phyloP scores from a whole-genome alignment of 2,797 vertebrate species.

The Crax fasciolata region DNA sequence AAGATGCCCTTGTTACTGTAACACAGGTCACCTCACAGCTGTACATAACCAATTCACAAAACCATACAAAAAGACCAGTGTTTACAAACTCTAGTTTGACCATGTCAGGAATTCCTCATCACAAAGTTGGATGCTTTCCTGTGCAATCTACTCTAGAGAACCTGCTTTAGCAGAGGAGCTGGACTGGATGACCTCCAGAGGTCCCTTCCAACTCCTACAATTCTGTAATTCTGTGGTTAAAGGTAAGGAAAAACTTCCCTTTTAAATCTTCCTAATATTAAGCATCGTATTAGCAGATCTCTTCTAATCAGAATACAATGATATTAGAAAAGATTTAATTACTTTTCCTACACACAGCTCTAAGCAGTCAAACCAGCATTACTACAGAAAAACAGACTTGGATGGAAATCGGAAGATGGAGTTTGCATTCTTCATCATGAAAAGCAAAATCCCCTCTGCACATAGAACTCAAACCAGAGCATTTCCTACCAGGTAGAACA shows the following conservation, averaged over 20 bases:
- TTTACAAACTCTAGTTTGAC: not conserved
- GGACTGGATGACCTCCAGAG: too few species aligned
- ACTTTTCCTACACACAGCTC: not conserved
- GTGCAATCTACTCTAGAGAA: too few species aligned
- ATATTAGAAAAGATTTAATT: not conserved
- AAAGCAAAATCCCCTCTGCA: not conserved
- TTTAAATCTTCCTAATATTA: not conserved
- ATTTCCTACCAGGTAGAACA: not conserved
- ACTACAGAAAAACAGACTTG: not conserved
- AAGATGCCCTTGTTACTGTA: not conserved
- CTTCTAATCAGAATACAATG: not conserved
- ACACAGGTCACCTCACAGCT: not conserved
- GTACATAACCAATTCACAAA: not conserved
- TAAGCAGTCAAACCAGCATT: not conserved
- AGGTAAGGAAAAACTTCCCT: not conserved
- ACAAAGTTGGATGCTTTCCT: not conserved
- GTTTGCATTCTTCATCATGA: not conserved
- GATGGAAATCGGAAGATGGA: not conserved
- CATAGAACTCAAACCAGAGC: not conserved
- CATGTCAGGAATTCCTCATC: not conserved
- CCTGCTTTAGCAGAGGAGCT: too few species aligned
- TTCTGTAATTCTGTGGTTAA: not conserved
- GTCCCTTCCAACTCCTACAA: too few species aligned
- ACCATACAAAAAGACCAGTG: not conserved
- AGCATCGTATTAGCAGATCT: not conserved